These are phyloP conservation scores for Mastomys coucha DNA, from an alignment of 2,113 vertebrate species.

Conservation along the genomic window DNA sequence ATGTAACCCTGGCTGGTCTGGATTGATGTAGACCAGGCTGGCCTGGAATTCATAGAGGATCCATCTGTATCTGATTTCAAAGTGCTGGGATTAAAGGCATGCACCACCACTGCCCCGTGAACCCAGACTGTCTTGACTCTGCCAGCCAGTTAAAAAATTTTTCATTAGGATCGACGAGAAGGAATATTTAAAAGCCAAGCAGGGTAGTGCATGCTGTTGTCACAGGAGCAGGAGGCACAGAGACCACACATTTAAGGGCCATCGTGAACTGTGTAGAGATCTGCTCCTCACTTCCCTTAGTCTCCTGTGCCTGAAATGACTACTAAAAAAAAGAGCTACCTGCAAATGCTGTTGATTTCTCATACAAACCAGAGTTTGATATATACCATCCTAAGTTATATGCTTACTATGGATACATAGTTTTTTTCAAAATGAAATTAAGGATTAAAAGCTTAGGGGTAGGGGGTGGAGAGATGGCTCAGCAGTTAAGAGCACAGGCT, in stretches of 20 bases:
- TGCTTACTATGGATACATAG: neutral
- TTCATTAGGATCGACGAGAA: neutral
- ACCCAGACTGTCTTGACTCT: neutral
- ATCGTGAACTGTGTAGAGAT: neutral
- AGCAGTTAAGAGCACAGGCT: too few relatives aligned
- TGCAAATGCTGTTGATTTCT: neutral
- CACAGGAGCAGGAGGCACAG: too few relatives aligned
- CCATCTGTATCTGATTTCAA: too few relatives aligned
- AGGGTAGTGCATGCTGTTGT: neutral
- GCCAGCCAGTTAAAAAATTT: neutral
- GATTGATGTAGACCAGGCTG: too few relatives aligned
- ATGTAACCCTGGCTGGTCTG: too few relatives aligned
- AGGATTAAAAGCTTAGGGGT: neutral
- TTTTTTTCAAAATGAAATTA: neutral
- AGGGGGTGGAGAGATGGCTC: too few relatives aligned
- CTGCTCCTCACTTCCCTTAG: neutral
- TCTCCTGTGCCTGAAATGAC: neutral
- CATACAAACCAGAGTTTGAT: neutral
- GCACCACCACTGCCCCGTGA: neutral
- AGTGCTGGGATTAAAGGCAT: too few relatives aligned
- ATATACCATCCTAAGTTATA: neutral
- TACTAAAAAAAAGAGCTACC: neutral
- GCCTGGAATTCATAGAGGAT: too few relatives aligned
- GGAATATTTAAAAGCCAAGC: neutral
- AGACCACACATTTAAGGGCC: neutral